Conservation (phyloP, 2,797 vertebrate species). For the Denticeps clupeoides region DNA sequence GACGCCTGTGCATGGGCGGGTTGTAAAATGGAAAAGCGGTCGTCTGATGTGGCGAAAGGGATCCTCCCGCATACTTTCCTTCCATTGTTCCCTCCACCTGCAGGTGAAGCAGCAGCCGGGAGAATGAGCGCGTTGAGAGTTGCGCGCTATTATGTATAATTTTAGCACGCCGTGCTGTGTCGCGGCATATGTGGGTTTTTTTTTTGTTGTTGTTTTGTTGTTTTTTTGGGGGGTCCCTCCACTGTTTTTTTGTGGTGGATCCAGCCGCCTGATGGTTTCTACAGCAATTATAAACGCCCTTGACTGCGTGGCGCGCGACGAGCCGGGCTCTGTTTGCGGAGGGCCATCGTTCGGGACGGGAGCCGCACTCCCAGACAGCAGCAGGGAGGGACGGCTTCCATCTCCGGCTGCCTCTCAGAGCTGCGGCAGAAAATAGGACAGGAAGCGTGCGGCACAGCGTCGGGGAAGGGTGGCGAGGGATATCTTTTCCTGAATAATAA, state of each 20-base stretch:
- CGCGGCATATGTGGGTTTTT: slow-evolving; percentile 16
- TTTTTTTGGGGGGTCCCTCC: no score
- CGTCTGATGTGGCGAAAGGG: slow-evolving; percentile 7
- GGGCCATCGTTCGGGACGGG: slow-evolving; percentile 41
- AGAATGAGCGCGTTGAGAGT: slow-evolving; percentile 28
- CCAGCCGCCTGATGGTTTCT: no score
- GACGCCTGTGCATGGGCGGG: not conserved
- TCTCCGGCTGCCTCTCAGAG: slow-evolving; percentile 9
- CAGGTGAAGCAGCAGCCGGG: slow-evolving; percentile 20
- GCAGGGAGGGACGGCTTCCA: slow-evolving; percentile 4
- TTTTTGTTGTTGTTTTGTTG: no score
- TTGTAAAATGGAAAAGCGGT: not conserved
- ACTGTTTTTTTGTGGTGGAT: no score
- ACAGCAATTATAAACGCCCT: slow-evolving; percentile 50
- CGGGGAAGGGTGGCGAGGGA: slow-evolving; percentile 16
- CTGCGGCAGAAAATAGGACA: slow-evolving; percentile 11
- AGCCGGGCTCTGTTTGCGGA: slow-evolving; percentile 35
- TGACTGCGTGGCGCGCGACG: slow-evolving; percentile 38
- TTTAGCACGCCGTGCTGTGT: slow-evolving; percentile 34
- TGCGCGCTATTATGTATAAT: slow-evolving; percentile 37
- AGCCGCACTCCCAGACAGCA: slow-evolving; percentile 35
- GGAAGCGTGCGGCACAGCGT: slow-evolving; percentile 4
- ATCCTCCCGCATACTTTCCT: slow-evolving; percentile 8
- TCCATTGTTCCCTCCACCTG: slow-evolving; percentile 28
- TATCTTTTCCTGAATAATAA: slow-evolving; percentile 27